Conservation (phyloP, 1,140 invertebrate genomes). For the Himalopsyche phryganea region DNA sequence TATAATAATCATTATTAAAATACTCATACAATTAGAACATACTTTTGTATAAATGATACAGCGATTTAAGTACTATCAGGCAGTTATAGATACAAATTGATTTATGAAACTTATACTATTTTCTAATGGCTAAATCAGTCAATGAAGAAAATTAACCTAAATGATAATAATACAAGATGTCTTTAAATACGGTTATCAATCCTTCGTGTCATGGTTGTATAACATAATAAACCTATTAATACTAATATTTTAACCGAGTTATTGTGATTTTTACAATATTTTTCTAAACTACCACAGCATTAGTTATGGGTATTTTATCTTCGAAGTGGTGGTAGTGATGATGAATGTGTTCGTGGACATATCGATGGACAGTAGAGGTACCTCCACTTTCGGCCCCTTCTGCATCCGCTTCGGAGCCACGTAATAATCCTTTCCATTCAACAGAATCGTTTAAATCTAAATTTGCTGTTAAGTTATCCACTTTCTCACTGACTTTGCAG, state of each 20-base stretch:
- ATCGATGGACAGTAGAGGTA: constrained; percentile 48
- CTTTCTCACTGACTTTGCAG: constrained; percentile 23
- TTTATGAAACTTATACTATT: constrained; percentile 21
- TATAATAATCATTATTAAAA: constrained; percentile 13
- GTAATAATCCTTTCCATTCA: constrained; percentile 30
- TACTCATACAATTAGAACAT: not conserved
- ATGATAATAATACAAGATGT: constrained; percentile 13
- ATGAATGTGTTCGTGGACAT: constrained; percentile 79
- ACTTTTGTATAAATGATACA: constrained; percentile 4
- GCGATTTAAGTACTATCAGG: constrained; percentile 31
- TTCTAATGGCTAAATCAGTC: constrained; percentile 32
- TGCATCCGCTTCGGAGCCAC: constrained; percentile 34
- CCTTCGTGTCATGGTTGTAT: constrained; percentile 20
- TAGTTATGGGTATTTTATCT: constrained; percentile 37
- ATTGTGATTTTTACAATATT: constrained; percentile 2
- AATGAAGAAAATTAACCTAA: constrained; percentile 24
- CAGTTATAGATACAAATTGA: constrained; percentile 22
- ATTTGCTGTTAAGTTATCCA: constrained; percentile 36
- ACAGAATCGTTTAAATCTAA: constrained; percentile 31
- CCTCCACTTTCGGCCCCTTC: constrained; percentile 36
- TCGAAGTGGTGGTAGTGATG: constrained; percentile 78
- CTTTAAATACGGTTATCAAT: constrained; percentile 24
- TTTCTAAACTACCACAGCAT: constrained; percentile 29
- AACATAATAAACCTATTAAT: constrained; percentile 4
- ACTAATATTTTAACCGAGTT: not conserved